Conservation (phyloP, 2,888 invertebrate species). For the Heteropelma amictum region DNA sequence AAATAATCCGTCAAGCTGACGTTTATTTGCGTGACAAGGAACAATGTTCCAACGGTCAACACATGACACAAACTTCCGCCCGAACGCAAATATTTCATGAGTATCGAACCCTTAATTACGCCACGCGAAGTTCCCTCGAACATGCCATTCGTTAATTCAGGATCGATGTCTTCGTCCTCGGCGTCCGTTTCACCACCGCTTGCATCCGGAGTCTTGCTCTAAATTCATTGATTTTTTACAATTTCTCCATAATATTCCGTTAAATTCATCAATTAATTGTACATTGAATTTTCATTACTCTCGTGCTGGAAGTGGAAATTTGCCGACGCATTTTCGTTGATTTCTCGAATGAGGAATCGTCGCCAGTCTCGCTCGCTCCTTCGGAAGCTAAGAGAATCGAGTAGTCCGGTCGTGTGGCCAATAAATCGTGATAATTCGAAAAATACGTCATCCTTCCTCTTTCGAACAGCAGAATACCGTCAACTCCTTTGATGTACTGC, state of each 20-base stretch:
- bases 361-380: conserved; percentile 59
- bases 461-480: conserved; percentile 70
- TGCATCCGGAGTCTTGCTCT: conserved; percentile 73
- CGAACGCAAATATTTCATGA: conserved; percentile 79
- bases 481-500: conserved; percentile 82
- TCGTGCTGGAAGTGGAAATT: conserved; percentile 71
- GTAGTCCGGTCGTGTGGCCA: conserved; percentile 70
- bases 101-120: conserved; percentile 76
- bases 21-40: conserved; percentile 81
- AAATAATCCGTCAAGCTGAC: conserved; percentile 85
- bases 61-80: conserved; percentile 79
- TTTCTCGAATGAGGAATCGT: conserved; percentile 59
- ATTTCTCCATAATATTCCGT: not conserved
- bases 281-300: conserved; percentile 61
- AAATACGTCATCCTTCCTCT: conserved; percentile 69
- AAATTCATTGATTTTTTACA: not conserved
- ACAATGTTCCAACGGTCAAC: conserved; percentile 77
- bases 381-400: conserved; percentile 66
- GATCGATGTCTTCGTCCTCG: conserved; percentile 69
- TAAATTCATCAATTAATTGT: not conserved
- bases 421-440: conserved; percentile 68
- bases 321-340: conserved; percentile 63
- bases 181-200: conserved; percentile 67
- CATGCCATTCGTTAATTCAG: conserved; percentile 65
- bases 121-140: conserved; percentile 78